phyloP scores from a whole-genome alignment of 1,140 invertebrate species.

The Hirudo medicinalis region DNA sequence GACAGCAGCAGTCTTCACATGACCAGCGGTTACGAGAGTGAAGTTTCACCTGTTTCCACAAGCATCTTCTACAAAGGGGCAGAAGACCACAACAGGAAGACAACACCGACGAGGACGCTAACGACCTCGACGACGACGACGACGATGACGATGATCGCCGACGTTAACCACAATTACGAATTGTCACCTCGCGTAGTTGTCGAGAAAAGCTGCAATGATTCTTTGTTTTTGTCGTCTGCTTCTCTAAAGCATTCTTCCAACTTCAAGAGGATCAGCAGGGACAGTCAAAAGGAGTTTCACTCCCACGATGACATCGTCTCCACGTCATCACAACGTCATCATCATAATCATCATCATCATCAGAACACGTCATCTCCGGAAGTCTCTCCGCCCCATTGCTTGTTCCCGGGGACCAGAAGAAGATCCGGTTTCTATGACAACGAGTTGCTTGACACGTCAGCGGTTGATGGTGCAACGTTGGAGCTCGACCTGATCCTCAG shows the following conservation, averaged over 20 bases:
- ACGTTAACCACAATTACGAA: not conserved
- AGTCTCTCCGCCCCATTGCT: not conserved
- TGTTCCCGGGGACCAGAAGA: not conserved
- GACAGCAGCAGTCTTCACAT: not conserved
- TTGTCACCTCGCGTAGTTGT: not conserved
- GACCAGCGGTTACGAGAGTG: too few relatives aligned
- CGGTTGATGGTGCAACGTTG: not conserved
- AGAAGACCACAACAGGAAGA: not conserved
- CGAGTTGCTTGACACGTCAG: not conserved
- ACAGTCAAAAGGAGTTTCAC: not conserved
- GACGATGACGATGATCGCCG: not conserved
- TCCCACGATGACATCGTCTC: not conserved
- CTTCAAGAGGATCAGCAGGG: too few relatives aligned
- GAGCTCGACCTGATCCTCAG: too few relatives aligned
- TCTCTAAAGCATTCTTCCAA: not conserved
- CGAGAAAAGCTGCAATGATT: not conserved
- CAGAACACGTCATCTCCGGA: not conserved
- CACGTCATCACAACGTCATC: not conserved
- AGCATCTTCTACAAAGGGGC: not conserved
- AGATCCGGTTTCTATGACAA: slow-evolving; percentile 1
- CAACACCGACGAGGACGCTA: not conserved
- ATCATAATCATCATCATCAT: not conserved
- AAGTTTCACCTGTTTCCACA: not conserved
- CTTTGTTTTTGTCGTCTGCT: not conserved
- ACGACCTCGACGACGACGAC: not conserved